Evolutionary conservation across 2,797 vertebrate species (phyloP), one percentile per base, ranked within the genome.

Genomic region (Poliocrania exsul): DNA sequence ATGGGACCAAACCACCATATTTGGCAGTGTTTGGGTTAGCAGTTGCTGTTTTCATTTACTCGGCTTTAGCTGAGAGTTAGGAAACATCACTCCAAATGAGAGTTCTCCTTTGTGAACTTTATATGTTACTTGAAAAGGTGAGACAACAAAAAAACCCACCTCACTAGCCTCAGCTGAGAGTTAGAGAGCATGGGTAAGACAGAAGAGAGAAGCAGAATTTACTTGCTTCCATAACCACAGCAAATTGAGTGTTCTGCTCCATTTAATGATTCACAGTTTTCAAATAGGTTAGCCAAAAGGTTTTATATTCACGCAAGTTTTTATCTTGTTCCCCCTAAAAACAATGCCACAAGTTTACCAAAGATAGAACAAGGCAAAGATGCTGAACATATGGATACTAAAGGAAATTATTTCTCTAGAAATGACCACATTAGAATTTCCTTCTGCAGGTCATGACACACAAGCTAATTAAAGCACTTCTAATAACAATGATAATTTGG

Each of bases 321-420:
- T 71, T 51, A 12, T 42, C 37, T 90, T 42, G 24, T n/a, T 81
- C 49, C 65, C 24, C 15, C 38, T 56, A 15, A 70, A 86, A 86
- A 20, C 8, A 72, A 33, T 35, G 44, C 62, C 57, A 49, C 25
- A 88, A 70, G 37, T 80, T 90, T 56, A 87, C 71, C 65, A 86
- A 82, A 85, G 71, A 77, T 4, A 91, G 78, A 92, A 79, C 25
- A 86, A 81, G 72, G 47, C 65, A 95, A 96, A 92, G 81, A 78
- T 51, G 75, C 74, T 81, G 77, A 91, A 90, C 69, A 82, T 33
- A 58, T 75, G 69, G 58, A 75, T 86, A 54, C 31, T 33, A 86
- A 82, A 95, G 85, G 54, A 94, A 96, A 87, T 87, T 2, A 77
- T 89, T 96, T 88, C 62, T 64, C 51, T 81, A 71, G 78, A 31